Conservation (phyloP, 2,888 invertebrate species). For the Drosophila fulvimacula region DNA sequence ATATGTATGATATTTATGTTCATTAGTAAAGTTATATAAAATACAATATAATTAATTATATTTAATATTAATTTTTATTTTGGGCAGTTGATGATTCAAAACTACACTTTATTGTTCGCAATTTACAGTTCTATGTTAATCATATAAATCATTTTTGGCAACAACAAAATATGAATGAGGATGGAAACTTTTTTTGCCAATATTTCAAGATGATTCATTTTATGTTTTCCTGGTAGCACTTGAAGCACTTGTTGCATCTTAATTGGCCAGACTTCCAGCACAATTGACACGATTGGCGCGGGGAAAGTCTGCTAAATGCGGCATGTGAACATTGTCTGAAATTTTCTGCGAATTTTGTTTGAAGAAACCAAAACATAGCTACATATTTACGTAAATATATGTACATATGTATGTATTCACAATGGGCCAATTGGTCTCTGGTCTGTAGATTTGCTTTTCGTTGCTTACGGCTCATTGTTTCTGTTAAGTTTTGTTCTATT, state of each 20-base stretch:
- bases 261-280: conserved; percentile 44
- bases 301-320: conserved; percentile 50
- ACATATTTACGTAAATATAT: not conserved
- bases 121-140: conserved; percentile 52
- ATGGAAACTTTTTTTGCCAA: conserved; percentile 54
- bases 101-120: conserved; percentile 7
- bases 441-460: conserved; percentile 26
- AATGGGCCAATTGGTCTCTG: conserved; percentile 48
- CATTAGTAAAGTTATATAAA: too few species aligned
- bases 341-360: conserved; percentile 57
- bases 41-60: not conserved
- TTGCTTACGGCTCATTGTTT: conserved; percentile 41
- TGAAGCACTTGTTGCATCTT: conserved; percentile 65
- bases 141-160: conserved; percentile 9
- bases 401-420: conserved; percentile 7
- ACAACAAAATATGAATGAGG: conserved; percentile 45
- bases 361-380: conserved; percentile 2
- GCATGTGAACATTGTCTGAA: conserved; percentile 16
- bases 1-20: too few species aligned
- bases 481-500: conserved; percentile 10
- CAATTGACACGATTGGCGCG: conserved; percentile 21
- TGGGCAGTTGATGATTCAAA: conserved; percentile 4
- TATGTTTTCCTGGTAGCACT: conserved; percentile 52
- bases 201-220: conserved; percentile 46
- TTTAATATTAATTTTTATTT: conserved; percentile 1